Conservation (phyloP, 2,797 vertebrate genomes). For the Todus mexicanus region DNA sequence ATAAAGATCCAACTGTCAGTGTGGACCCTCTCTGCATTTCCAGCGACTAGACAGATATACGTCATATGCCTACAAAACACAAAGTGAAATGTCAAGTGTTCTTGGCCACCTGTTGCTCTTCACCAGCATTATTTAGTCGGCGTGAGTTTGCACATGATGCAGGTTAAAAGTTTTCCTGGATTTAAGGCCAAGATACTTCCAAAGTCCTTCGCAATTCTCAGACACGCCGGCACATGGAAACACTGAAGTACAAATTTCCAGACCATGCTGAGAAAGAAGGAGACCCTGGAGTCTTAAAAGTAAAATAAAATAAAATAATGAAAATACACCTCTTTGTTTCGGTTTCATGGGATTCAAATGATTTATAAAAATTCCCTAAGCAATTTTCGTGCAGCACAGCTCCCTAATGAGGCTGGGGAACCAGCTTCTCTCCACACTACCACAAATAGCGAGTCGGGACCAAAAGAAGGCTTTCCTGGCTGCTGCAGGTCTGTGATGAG, state of each 20-base stretch:
- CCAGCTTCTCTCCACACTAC: background rate
- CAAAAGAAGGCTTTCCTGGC: background rate
- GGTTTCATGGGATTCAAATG: background rate
- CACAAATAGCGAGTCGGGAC: background rate
- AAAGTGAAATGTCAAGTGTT: background rate
- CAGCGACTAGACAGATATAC: background rate
- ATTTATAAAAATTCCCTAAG: slow-evolving; percentile 47
- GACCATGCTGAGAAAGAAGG: background rate
- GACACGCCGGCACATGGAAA: background rate
- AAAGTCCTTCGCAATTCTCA: background rate
- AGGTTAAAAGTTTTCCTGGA: background rate
- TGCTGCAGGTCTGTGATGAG: background rate
- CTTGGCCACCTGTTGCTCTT: background rate
- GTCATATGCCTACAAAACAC: background rate
- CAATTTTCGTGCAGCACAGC: slow-evolving; percentile 40
- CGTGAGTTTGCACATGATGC: background rate
- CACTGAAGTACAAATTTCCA: background rate
- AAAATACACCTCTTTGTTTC: slow-evolving; percentile 7
- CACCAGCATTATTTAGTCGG: background rate
- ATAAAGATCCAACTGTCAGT: background rate
- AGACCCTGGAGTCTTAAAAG: background rate
- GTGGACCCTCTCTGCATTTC: background rate
- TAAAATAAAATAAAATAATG: background rate
- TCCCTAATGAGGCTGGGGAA: slow-evolving; percentile 57
- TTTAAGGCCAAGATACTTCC: background rate